phyloP scores from a whole-genome alignment of 37 sponge, comb jelly and placozoan species.

The Cliona cf. orientalis region DNA sequence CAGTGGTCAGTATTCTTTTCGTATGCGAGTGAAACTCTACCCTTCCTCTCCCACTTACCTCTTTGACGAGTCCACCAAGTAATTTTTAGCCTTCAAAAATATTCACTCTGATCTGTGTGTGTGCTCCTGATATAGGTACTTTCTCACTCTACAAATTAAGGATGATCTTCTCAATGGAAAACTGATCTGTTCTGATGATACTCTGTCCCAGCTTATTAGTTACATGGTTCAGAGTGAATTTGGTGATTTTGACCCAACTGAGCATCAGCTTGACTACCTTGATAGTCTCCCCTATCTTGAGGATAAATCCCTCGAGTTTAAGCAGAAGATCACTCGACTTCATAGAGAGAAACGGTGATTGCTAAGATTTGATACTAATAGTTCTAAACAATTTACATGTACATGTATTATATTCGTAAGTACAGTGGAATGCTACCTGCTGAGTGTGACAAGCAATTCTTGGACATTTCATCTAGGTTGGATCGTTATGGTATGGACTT shows the following conservation, averaged over 20 bases:
- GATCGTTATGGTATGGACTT: conserved; percentile 86
- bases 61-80: conserved; percentile 83
- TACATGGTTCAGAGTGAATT: conserved; percentile 82
- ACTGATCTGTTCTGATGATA: conserved; percentile 70
- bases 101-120: background rate
- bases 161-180: conserved; percentile 62
- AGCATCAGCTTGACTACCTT: conserved; percentile 67
- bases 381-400: no score
- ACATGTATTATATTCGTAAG: background rate
- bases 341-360: conserved; percentile 55
- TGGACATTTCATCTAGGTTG: conserved; percentile 74
- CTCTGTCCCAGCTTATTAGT: conserved; percentile 52
- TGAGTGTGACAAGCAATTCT: conserved; percentile 81
- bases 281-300: conserved; percentile 71
- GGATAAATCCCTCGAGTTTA: conserved; percentile 39
- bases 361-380: background rate
- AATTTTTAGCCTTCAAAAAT: background rate
- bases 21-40: conserved; percentile 76
- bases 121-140: conserved; percentile 52
- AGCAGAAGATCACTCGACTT: conserved; percentile 22
- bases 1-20: conserved; percentile 63
- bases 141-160: conserved; percentile 71
- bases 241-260: conserved; percentile 80
- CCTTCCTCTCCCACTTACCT: conserved; percentile 74
- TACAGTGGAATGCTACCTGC: conserved; percentile 74